Conservation (phyloP, 2,888 invertebrate species). For the Plebejus anna region DNA sequence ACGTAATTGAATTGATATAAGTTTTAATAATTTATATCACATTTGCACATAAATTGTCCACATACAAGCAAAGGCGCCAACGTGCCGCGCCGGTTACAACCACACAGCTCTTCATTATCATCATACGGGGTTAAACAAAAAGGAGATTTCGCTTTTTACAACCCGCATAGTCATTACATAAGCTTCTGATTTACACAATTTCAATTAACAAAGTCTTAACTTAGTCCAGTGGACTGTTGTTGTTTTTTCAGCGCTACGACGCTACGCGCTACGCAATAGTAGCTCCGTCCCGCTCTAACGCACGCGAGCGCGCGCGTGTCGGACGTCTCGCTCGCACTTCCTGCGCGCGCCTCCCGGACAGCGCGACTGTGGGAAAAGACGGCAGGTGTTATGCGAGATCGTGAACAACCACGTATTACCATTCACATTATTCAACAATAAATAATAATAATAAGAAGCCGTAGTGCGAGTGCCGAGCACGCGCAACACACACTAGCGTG, state of each 20-base stretch:
- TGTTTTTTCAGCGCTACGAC: conserved; percentile 43
- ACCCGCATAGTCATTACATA: conserved; percentile 15
- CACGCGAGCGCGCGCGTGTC: conserved; percentile 52
- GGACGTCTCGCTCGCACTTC: conserved; percentile 62
- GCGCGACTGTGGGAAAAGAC: conserved; percentile 80
- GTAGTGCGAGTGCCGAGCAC: conserved; percentile 77
- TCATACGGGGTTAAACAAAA: conserved; percentile 20
- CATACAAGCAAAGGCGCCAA: conserved; percentile 6
- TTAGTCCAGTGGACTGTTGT: conserved; percentile 10
- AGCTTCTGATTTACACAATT: conserved; percentile 24
- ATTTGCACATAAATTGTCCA: conserved; percentile 33
- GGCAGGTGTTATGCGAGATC: conserved; percentile 82
- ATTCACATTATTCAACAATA: conserved; percentile 80
- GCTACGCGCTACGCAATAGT: conserved; percentile 49
- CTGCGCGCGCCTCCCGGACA: conserved; percentile 65
- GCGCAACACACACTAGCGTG: conserved; percentile 73
- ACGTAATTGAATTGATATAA: conserved; percentile 31
- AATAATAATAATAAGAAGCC: conserved; percentile 80
- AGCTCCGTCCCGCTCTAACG: conserved; percentile 59
- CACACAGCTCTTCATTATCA: neutral
- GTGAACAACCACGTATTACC: conserved; percentile 80
- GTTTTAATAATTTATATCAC: conserved; percentile 37
- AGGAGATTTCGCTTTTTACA: conserved; percentile 14
- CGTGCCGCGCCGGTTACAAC: neutral
- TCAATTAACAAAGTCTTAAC: conserved; percentile 25